These are phyloP conservation scores for Onychomys arenicola DNA, from an alignment of 2,797 vertebrate species.

Conservation along the genomic window DNA sequence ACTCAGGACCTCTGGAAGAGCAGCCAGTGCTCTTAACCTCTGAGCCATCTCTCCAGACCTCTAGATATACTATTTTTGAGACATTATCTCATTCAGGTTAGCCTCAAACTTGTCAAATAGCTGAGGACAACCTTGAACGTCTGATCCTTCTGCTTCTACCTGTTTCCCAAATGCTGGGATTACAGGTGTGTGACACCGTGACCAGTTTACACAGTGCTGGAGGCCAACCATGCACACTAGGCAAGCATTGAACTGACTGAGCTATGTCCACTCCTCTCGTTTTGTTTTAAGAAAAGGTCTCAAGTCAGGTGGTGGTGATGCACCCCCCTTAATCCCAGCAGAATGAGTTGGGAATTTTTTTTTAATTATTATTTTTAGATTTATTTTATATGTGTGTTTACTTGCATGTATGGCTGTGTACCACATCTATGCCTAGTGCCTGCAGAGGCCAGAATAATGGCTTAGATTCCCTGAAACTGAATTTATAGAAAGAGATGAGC, in stretches of 20 bases:
- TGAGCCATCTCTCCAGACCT: neutral
- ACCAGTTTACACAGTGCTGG: neutral
- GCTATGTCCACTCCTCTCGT: too few relatives aligned
- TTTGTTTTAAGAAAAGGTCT: neutral
- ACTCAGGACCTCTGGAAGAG: neutral
- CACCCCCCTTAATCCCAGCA: neutral
- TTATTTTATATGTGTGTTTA: neutral
- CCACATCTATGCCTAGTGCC: neutral
- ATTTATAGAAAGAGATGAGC: neutral
- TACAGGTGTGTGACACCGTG: neutral
- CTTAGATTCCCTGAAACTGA: neutral
- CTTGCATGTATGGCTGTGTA: neutral
- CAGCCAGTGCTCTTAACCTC: neutral
- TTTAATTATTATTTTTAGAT: neutral
- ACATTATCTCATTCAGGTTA: neutral
- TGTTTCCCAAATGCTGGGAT: neutral
- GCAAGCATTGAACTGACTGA: neutral
- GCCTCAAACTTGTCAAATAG: neutral
- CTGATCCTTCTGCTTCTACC: neutral
- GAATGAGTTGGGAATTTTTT: neutral
- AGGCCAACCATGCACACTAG: neutral
- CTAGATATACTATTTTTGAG: neutral
- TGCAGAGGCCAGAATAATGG: neutral
- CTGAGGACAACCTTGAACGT: neutral
- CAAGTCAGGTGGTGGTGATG: neutral